Base-by-base conservation (phyloP, 2,888 invertebrate genomes). In the Ormia ochracea region DNA sequence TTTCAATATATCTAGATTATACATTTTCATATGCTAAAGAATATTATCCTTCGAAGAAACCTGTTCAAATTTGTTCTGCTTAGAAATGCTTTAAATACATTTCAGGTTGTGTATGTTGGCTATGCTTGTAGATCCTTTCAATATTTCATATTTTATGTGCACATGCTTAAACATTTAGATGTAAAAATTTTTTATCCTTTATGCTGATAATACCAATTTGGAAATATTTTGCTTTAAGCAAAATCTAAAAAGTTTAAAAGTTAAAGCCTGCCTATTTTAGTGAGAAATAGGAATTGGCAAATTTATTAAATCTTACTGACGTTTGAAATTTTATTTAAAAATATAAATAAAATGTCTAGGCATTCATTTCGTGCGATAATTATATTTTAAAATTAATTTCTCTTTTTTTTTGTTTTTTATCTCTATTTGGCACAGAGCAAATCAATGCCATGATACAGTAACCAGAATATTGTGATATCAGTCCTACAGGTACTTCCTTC, bases 21-120 rank as follows among this genome's bases (percentile, higher is more conserved):
- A 72, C 76, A 70, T 73, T 73, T 58, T 68, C 61, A 76, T 63
- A 72, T 63, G 56, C 56, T 76, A 72, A 76, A 80, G 80, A 68
- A 38, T 63, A 80, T 76, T 80, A 80, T 80, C 72, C 80, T 58
- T 76, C 73, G 68, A 72, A 52, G 54, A 76, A 80, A 80, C 68
- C 72, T 68, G 68, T 73, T 80, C 58, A 68, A 73, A 45, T 72
- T 76, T 76, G 43, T 73, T 61, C 59, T 33, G 50, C 48, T 76
- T 63, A 68, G 61, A 68, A 72, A 21, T 68, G 52, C 68, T 63
- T 66, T 63, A 48, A 68, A 72, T 72, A n/a, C 17, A 58, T 41
- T 48, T 36, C 14, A 12, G 19, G 23, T 2, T 21, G 14, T 41
- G 50, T 36, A 33, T 36, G 59, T 48, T 38, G 19, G n/a, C 41